Conservation (phyloP, 2,113 vertebrate genomes). For the Platycercus adscitus region DNA sequence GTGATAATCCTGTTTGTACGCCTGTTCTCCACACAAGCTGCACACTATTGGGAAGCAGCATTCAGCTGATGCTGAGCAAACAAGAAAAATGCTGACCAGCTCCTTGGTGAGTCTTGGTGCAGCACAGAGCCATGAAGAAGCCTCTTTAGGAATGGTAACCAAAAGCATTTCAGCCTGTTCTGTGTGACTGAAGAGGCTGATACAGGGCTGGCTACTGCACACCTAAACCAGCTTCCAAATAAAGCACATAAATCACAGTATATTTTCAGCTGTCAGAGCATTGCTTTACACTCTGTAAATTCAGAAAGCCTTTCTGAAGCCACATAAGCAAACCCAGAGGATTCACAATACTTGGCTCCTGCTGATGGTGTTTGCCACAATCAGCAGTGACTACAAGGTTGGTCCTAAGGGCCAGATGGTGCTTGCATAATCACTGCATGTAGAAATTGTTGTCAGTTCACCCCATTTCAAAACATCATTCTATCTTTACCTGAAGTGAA, state of each 20-base stretch:
- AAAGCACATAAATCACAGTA: fast-evolving
- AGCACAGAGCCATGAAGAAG: neutral
- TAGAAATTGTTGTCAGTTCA: neutral
- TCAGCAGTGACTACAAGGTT: neutral
- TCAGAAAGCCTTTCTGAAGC: neutral
- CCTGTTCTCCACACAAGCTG: neutral
- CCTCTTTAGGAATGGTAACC: neutral
- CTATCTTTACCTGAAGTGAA: neutral
- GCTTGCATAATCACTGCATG: neutral
- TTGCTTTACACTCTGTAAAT: neutral
- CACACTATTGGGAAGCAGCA: neutral
- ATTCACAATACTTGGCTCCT: neutral
- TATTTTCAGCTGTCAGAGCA: neutral
- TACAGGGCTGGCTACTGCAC: neutral
- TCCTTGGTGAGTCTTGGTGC: neutral
- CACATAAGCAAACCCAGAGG: neutral
- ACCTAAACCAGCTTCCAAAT: neutral
- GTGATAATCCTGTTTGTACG: neutral
- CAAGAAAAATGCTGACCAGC: neutral
- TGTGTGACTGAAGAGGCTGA: neutral
- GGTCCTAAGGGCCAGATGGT: neutral
- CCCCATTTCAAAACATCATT: neutral
- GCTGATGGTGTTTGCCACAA: neutral
- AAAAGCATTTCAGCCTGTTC: neutral
- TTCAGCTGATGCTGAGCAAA: neutral